Base-by-base conservation (phyloP, 2,113 vertebrate genomes). In the Gulo gulo region DNA sequence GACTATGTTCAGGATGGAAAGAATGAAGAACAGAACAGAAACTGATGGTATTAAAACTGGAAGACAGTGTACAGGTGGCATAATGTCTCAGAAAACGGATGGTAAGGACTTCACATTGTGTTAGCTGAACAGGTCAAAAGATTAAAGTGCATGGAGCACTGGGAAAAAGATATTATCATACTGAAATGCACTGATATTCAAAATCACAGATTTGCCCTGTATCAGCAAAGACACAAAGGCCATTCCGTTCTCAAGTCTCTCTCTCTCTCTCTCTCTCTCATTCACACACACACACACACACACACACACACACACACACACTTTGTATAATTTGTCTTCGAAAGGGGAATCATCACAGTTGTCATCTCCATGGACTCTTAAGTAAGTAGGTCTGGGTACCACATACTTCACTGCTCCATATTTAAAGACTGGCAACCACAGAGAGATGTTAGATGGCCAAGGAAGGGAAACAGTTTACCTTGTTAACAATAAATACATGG, bases 71-170 rank as follows among this genome's bases (percentile, higher is more conserved):
- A 55, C 74, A 85, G 81, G 45, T 59, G 31, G 15, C 24, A 78
- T 9, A 29, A 65, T 13, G 87, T 21, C 52, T 84, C 15, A 15
- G 20, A 84, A 39, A 87, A 36, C 4, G 69, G 34, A 39, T 0
- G 0, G 7, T 15, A 29, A 8, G 14, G 14, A 39, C 4, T 73
- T 7, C 21, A 1, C 13, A 6, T 8, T 63, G 20, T 1, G 21
- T 50, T 88, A 78, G 31, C 63, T 36, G 26, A 63, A 29, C 42
- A 65, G 67, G 21, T 79, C 59, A 69, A 39, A 0, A 39, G 29
- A 65, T 59, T 29, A 42, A 95, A 96, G 74, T 52, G 4, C 10
- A 16, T 34, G 10, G 34, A 91, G 15, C 20, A 73, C 0, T 31
- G 79, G 63, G 6, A 7, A 50, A 91, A 84, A 93, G 34, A 65